Evolutionary conservation across 2,113 vertebrate genomes (phyloP).

Genomic region (Hemibagrus wyckioides): DNA sequence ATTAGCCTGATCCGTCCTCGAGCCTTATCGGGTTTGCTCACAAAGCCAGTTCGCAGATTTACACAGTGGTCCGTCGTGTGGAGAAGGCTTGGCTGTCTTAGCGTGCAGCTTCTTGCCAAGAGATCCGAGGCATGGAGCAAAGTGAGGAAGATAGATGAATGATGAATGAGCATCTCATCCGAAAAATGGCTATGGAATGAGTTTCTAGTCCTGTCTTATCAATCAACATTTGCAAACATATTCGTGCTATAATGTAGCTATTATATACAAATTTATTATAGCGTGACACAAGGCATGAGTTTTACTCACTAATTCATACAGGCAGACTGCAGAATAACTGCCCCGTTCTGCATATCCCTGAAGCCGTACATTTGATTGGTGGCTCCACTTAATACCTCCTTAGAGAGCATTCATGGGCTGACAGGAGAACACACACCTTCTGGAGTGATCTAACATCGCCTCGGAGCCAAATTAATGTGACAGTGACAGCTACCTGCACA

Average conservation of each 20-base stretch:
- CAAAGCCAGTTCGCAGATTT: conserved; percentile 74
- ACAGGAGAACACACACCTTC: conserved; percentile 21
- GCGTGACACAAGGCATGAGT: neutral
- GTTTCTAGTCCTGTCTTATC: neutral
- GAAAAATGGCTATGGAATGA: conserved; percentile 6
- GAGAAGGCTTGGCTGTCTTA: conserved; percentile 55
- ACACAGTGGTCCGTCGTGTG: conserved; percentile 56
- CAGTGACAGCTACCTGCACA: conserved; percentile 41
- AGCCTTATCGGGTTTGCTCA: conserved; percentile 71
- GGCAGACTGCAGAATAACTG: conserved; percentile 18
- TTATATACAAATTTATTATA: conserved; percentile 1
- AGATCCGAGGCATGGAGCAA: conserved; percentile 35
- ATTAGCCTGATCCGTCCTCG: conserved; percentile 62
- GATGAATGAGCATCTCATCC: neutral
- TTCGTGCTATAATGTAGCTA: neutral
- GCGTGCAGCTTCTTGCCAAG: conserved; percentile 54
- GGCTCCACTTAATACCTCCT: conserved; percentile 36
- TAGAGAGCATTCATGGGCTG: conserved; percentile 30
- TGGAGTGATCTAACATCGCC: conserved; percentile 37
- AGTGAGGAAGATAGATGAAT: conserved; percentile 29
- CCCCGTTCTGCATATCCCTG: conserved; percentile 14
- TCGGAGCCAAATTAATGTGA: conserved; percentile 34
- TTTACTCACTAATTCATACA: conserved; percentile 22
- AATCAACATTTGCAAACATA: conserved; percentile 40
- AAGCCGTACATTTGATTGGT: conserved; percentile 38